These are phyloP conservation scores for Yponomeuta plumbellus DNA, from an alignment of 2,888 invertebrate genomes.

Conservation along the genomic window DNA sequence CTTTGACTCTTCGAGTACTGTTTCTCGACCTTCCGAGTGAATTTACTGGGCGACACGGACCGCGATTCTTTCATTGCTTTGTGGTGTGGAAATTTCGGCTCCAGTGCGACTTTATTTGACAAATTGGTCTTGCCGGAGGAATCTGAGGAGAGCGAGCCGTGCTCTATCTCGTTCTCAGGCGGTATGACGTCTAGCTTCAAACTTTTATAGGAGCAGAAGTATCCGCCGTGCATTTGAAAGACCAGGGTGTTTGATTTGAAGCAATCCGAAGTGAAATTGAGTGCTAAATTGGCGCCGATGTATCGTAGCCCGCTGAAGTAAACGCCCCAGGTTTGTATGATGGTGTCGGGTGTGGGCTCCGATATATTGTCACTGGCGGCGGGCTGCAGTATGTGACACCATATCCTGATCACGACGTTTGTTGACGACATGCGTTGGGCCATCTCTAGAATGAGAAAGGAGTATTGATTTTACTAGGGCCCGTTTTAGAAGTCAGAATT, in stretches of 20 bases:
- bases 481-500: too few species aligned
- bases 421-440: constrained; percentile 66
- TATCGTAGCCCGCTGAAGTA: constrained; percentile 89
- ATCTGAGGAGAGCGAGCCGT: constrained; percentile 59
- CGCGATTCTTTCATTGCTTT: constrained; percentile 52
- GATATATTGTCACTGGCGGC: constrained; percentile 33
- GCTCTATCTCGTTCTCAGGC: constrained; percentile 61
- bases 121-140: constrained; percentile 58
- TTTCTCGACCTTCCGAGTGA: constrained; percentile 44
- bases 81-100: constrained; percentile 47
- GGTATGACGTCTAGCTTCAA: constrained; percentile 68
- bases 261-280: constrained; percentile 80
- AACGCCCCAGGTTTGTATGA: constrained; percentile 88
- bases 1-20: constrained; percentile 71
- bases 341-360: constrained; percentile 63
- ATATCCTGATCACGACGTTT: constrained; percentile 66
- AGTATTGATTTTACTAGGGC: not conserved
- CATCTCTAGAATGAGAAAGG: constrained; percentile 48
- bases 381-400: constrained; percentile 55
- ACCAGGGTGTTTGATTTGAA: constrained; percentile 86
- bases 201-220: constrained; percentile 82
- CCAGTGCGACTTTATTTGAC: constrained; percentile 52
- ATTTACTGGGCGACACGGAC: constrained; percentile 60
- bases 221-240: constrained; percentile 92
- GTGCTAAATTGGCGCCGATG: constrained; percentile 81